Evolutionary conservation across 2,888 invertebrate genomes (phyloP), one percentile per base, ranked within the genome.

Genomic region (Platycnemis pennipes): DNA sequence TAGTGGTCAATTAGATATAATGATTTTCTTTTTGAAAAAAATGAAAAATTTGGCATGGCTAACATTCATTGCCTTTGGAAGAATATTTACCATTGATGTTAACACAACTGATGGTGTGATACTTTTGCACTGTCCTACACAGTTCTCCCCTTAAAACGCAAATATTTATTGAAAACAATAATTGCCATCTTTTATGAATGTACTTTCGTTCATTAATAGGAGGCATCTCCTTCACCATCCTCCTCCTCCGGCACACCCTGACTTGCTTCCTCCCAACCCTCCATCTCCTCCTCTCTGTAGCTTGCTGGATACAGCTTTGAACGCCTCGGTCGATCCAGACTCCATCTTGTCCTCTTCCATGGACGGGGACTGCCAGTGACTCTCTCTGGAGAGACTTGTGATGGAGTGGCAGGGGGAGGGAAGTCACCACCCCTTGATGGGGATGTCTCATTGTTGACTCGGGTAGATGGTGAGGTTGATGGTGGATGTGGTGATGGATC

Each of bases 241-340:
- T 91, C 91, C n/a, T 91, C 91, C 42, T 91, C 91, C 0, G 63
- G 44, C 37, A 63, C 63, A 63, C 56, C 44, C 3, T 91, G 63
- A n/a, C 63, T 56, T 8, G 91, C 44, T 44, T 91, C 91, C 44
- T 91, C 91, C 91, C 91, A 91, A 19, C 91, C 91, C 63, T 91
- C 91, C 26, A n/a, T 91, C 44, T 91, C 91, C 45, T 91, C 91
- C n/a, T 91, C 91, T 37, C 91, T 91, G 63, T 91, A 91, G 63
- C 91, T 91, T 5, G 91, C 91, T 37, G 91, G 91, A 26, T 91
- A 91, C n/a, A 91, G 63, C 44, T 91, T 91, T 5, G 91, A 91
- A n/a, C 91, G 63, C 42, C 91, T 56, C 3, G 91, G 91, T 2
- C 91, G 63, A 63, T 91, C 91, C 63, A 91, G 69, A 37, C 63